phyloP scores from a whole-genome alignment of 2,888 invertebrate species.

The Ditula angustiorana region DNA sequence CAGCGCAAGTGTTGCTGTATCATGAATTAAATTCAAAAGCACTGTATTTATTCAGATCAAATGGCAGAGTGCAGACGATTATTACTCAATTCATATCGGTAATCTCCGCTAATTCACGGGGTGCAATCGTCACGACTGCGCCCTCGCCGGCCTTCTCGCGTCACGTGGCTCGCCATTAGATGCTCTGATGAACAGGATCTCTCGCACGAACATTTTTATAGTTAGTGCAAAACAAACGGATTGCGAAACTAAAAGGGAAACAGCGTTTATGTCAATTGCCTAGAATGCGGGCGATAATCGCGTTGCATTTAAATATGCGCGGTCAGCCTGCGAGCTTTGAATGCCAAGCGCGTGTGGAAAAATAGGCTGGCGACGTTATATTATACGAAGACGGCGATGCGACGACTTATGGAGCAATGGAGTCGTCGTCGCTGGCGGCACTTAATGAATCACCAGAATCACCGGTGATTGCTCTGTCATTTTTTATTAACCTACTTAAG shows the following conservation, averaged over 20 bases:
- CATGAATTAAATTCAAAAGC: constrained; percentile 9
- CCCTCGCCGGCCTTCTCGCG: constrained; percentile 41
- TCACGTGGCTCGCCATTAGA: constrained; percentile 42
- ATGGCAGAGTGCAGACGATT: constrained; percentile 24
- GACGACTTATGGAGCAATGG: constrained; percentile 18
- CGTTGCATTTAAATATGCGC: constrained; percentile 51
- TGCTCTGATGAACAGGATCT: constrained; percentile 40
- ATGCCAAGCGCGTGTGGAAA: constrained; percentile 53
- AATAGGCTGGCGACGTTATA: constrained; percentile 39
- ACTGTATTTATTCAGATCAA: constrained; percentile 39
- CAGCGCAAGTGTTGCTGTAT: not conserved
- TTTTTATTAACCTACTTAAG: constrained; percentile 38
- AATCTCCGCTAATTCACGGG: constrained; percentile 43
- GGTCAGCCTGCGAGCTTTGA: constrained; percentile 50
- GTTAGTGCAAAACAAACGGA: constrained; percentile 17
- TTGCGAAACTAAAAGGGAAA: constrained; percentile 42
- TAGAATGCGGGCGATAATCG: constrained; percentile 49
- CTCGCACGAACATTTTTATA: constrained; percentile 29
- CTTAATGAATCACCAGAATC: constrained; percentile 29
- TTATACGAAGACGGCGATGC: too few species aligned
- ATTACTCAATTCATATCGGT: constrained; percentile 37
- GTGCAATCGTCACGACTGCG: constrained; percentile 52
- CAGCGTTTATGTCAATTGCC: constrained; percentile 50
- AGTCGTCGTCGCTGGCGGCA: constrained; percentile 20
- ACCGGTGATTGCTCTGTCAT: constrained; percentile 17